Conservation (phyloP, 2,888 invertebrate genomes). For the Drosophila multiciliata region DNA sequence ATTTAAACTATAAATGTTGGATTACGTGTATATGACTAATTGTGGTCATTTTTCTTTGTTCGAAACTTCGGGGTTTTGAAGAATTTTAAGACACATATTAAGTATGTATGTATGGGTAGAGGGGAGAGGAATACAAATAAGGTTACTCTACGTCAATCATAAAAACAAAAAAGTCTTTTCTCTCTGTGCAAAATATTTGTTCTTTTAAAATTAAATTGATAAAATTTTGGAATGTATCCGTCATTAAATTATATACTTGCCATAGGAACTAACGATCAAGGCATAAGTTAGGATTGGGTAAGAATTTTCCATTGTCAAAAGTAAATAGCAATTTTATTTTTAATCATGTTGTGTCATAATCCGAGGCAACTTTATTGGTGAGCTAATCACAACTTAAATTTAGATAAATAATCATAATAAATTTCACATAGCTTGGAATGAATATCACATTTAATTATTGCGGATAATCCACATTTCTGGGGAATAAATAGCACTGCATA, state of each 20-base stretch:
- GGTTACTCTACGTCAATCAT: too few relatives aligned
- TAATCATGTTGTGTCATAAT: neutral
- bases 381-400: neutral
- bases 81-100: too few relatives aligned
- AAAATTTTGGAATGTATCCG: neutral
- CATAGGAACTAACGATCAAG: neutral
- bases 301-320: neutral
- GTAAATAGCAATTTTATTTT: neutral
- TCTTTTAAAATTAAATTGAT: neutral
- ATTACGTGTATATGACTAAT: constrained; percentile 14
- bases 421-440: neutral
- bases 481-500: constrained; percentile 90
- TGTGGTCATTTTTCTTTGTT: constrained; percentile 20
- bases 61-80: neutral
- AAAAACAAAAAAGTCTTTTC: neutral
- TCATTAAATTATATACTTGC: neutral
- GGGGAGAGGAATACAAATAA: neutral
- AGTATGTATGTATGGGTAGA: too few relatives aligned
- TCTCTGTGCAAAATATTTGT: neutral
- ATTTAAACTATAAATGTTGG: constrained; percentile 26
- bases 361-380: neutral
- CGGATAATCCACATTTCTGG: constrained; percentile 80
- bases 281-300: neutral
- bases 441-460: neutral
- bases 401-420: neutral